Evolutionary conservation across 2,113 vertebrate genomes (phyloP).

Genomic region (Enhydra lutris): DNA sequence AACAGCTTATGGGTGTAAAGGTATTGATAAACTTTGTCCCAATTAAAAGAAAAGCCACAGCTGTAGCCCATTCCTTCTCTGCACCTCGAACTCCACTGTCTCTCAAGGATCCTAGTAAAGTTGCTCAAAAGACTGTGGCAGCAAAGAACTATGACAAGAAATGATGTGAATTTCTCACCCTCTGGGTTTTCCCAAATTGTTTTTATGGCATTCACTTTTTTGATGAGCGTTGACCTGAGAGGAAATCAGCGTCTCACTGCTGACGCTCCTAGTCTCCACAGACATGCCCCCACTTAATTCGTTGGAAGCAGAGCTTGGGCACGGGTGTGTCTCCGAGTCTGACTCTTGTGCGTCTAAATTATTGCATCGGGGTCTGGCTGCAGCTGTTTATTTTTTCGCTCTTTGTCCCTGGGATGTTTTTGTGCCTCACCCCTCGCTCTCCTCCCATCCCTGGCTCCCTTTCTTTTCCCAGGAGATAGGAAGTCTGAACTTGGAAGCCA

Average conservation of each 20-base stretch:
- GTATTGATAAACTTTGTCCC: neutral
- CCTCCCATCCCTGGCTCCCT: constrained; percentile 62
- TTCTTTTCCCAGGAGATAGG: constrained; percentile 80
- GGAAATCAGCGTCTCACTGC: neutral
- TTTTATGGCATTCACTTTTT: neutral
- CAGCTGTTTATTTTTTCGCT: constrained; percentile 45
- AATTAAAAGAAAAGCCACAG: neutral
- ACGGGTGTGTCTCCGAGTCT: neutral
- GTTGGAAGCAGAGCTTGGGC: constrained; percentile 11
- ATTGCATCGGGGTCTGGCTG: neutral
- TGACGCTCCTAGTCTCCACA: neutral
- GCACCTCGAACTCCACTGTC: neutral
- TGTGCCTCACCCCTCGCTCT: constrained; percentile 14
- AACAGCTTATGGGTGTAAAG: neutral
- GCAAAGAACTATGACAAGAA: neutral
- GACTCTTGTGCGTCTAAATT: neutral
- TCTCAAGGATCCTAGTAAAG: neutral
- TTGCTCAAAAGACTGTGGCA: neutral
- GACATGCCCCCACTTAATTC: neutral
- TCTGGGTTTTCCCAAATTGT: neutral
- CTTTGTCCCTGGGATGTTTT: constrained; percentile 18
- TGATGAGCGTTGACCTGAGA: neutral
- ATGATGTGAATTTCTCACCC: neutral
- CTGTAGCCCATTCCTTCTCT: neutral
- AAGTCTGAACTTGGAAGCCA: constrained; percentile 80